Evolutionary conservation across 2,797 vertebrate species (phyloP).

Genomic region (Pteropus rufus): DNA sequence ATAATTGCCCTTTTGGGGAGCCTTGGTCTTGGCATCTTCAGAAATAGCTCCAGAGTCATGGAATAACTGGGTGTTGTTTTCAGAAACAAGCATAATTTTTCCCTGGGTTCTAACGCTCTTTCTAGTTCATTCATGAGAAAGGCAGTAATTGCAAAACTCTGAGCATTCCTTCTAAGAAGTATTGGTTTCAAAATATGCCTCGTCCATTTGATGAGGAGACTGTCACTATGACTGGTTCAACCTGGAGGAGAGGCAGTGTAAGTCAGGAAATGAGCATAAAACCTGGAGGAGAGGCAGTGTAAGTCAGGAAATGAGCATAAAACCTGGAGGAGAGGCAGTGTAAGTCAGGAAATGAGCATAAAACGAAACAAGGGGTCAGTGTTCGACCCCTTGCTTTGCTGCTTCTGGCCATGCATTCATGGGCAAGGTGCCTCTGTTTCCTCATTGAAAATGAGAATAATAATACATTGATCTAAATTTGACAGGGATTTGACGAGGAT

Average conservation of each 20-base stretch:
- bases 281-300: background rate
- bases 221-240: background rate
- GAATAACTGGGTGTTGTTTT: background rate
- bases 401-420: too few species aligned
- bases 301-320: background rate
- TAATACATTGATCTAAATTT: background rate
- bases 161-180: background rate
- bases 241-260: background rate
- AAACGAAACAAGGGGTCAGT: too few species aligned
- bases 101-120: background rate
- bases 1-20: background rate
- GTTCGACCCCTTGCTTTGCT: background rate
- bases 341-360: background rate
- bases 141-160: background rate
- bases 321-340: background rate
- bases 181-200: background rate
- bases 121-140: fast-evolving
- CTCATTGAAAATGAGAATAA: background rate
- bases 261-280: background rate
- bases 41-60: fast-evolving
- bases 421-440: background rate
- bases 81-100: background rate
- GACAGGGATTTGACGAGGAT: background rate
- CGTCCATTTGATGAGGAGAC: background rate
- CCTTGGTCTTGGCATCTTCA: background rate